Base-by-base conservation (phyloP, 1,140 invertebrate species). In the Neodiprion pinetum region DNA sequence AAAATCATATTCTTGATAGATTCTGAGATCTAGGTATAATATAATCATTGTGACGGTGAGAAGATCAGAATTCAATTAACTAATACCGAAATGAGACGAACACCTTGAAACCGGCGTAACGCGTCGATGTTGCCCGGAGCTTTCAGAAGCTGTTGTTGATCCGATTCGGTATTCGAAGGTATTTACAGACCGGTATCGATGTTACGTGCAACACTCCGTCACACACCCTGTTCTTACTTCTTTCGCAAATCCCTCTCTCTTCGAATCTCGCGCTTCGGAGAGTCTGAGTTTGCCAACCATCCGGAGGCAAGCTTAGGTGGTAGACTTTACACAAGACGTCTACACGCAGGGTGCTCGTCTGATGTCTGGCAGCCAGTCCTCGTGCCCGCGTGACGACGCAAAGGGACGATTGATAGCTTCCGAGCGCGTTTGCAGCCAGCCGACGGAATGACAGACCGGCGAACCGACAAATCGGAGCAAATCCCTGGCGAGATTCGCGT, bases 391-490 rank as follows among this genome's bases (percentile, higher is more conserved):
- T 17, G 53, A 17, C 53, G 53, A 14, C 11, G 53, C 53, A 61
- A 61, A 61, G 53, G 53, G 53, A 61, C 53, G 53, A 61, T 61
- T 61, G 53, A 61, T 61, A 61, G 53, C 53, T 61, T 61, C 53
- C 11, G n/a, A 61, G 53, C 53, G 11, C 53, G 53, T 61, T 61
- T 17, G 53, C 11, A 17, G 53, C 28, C 28, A 61, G 53, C 3
- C 53, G 53, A 61, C 53, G 53, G 53, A 61, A 61, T 61, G 53
- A 61, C 53, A 61, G 53, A 61, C 53, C 53, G 53, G 9, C 53
- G 53, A 61, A 61, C 53, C 53, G 53, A 61, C 53, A 61, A 61
- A 61, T 61, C 53, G 53, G 53, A 61, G 53, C n/a, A 61, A 61
- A 61, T 61, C 53, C 53, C 53, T 17, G 53, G n/a, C 53, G 53